These are phyloP conservation scores for Phrixothrix hirtus DNA, from an alignment of 2,888 invertebrate species.

Conservation along the genomic window DNA sequence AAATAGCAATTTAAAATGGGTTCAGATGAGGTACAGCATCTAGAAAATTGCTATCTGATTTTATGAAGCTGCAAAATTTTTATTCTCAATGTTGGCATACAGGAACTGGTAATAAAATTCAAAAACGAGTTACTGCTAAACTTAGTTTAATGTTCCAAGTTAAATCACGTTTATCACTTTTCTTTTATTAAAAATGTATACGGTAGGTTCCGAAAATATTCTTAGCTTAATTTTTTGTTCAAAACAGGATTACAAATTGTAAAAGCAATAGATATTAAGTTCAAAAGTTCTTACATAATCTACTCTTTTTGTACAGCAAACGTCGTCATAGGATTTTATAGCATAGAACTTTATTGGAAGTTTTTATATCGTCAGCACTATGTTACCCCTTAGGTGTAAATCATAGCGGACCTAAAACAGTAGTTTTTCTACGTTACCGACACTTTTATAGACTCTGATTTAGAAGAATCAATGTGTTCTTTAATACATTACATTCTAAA, in stretches of 20 bases:
- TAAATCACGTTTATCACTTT: too few species aligned
- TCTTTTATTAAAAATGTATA: too few species aligned
- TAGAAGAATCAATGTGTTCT: conserved; percentile 31
- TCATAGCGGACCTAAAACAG: conserved; percentile 33
- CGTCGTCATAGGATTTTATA: conserved; percentile 28
- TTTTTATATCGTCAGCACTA: conserved; percentile 40
- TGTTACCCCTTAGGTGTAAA: conserved; percentile 37
- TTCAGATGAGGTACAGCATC: conserved; percentile 10
- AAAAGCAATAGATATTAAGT: conserved; percentile 12
- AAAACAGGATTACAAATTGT: too few species aligned
- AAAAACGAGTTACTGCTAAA: too few species aligned
- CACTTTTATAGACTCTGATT: conserved; percentile 36
- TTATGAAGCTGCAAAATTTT: conserved; percentile 20
- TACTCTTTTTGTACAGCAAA: conserved; percentile 19
- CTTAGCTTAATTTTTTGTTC: too few species aligned
- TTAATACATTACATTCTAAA: conserved; percentile 21
- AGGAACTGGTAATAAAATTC: conserved; percentile 7
- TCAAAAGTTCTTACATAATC: conserved; percentile 14
- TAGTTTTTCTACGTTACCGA: conserved; percentile 35
- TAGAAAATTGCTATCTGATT: conserved; percentile 18
- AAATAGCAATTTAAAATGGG: conserved; percentile 15
- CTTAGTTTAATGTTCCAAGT: too few species aligned
- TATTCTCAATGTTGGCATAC: conserved; percentile 11
- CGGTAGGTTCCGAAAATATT: too few species aligned
- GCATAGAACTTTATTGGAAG: conserved; percentile 36